Conservation (phyloP, 2,888 invertebrate genomes). For the Cerastis rubricosa region DNA sequence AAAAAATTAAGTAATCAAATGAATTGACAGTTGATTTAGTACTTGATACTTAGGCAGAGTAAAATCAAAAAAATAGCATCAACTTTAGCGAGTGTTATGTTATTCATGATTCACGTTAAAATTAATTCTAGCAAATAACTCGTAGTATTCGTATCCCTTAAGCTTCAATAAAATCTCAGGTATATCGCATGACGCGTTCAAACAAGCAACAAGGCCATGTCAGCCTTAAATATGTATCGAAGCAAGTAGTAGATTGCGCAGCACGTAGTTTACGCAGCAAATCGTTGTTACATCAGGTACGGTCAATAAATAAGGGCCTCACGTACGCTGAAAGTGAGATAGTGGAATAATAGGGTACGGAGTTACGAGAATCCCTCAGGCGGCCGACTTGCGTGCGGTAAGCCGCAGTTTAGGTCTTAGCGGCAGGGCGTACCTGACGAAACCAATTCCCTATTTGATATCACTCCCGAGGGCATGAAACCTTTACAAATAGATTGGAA, state of each 20-base stretch:
- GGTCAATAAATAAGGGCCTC: slow-evolving; percentile 81
- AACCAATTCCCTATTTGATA: slow-evolving; percentile 74
- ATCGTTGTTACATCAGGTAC: slow-evolving; percentile 75
- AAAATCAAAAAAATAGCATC: slow-evolving; percentile 11
- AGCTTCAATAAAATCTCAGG: slow-evolving; percentile 32
- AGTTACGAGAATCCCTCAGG: slow-evolving; percentile 76
- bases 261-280: slow-evolving; percentile 73
- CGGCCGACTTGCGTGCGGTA: slow-evolving; percentile 76
- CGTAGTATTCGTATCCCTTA: background rate
- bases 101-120: slow-evolving; percentile 24
- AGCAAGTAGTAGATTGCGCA: slow-evolving; percentile 69
- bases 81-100: slow-evolving; percentile 14
- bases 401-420: slow-evolving; percentile 78
- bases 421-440: slow-evolving; percentile 69
- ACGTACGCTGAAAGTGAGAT: slow-evolving; percentile 78
- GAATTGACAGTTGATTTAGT: slow-evolving; percentile 9
- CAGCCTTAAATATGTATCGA: slow-evolving; percentile 71
- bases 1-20: slow-evolving; percentile 27
- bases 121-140: background rate
- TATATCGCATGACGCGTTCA: background rate
- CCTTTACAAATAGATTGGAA: slow-evolving; percentile 69
- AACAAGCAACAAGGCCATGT: slow-evolving; percentile 65
- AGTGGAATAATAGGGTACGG: slow-evolving; percentile 80
- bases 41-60: slow-evolving; percentile 13
- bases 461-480: slow-evolving; percentile 67